These are phyloP conservation scores for Pagrus major DNA, from an alignment of 2,113 vertebrate genomes.

Conservation along the genomic window DNA sequence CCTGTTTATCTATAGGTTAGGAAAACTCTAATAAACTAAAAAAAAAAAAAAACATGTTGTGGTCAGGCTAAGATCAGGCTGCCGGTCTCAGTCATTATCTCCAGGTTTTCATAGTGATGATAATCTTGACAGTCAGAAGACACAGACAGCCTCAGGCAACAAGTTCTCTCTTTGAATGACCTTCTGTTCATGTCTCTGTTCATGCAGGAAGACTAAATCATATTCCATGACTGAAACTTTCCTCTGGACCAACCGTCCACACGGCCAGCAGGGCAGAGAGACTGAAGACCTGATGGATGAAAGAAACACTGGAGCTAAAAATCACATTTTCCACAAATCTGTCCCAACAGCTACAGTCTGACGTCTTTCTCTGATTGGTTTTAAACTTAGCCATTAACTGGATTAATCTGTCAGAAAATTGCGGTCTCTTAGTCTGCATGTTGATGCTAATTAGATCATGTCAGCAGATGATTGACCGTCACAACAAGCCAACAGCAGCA, in stretches of 20 bases:
- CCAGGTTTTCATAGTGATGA: background rate
- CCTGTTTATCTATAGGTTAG: background rate
- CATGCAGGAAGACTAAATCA: constrained; percentile 13
- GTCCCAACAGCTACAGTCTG: background rate
- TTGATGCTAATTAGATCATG: background rate
- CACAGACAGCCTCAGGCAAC: background rate
- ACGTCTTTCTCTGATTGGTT: background rate
- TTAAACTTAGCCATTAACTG: background rate
- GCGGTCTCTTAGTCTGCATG: background rate
- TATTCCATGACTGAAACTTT: constrained; percentile 53
- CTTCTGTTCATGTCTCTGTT: background rate
- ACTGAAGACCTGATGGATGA: background rate
- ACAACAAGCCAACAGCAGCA: background rate
- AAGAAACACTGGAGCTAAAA: constrained; percentile 21
- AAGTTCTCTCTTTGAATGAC: background rate
- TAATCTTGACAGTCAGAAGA: constrained; percentile 2
- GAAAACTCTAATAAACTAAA: too few species aligned
- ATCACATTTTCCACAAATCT: background rate
- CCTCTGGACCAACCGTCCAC: constrained; percentile 1
- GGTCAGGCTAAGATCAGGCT: background rate
- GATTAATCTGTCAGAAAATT: background rate
- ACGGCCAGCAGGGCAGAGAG: background rate
- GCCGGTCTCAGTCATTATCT: background rate
- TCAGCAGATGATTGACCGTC: constrained; percentile 9
- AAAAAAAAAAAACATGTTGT: background rate